Conservation (phyloP, 2,888 invertebrate species). For the Rotaria magnacalcarata region DNA sequence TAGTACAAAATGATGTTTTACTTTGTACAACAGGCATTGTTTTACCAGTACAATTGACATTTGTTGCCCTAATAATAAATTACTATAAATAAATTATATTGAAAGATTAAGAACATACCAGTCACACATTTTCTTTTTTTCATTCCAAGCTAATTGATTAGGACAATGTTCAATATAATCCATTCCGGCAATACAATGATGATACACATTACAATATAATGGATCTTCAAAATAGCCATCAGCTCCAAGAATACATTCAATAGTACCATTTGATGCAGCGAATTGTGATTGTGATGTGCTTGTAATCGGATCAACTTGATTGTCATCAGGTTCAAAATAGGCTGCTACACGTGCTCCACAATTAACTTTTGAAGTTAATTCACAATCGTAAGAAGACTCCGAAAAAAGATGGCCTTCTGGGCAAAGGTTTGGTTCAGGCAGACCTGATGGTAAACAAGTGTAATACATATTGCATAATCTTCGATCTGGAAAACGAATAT, state of each 20-base stretch:
- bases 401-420: constrained; percentile 44
- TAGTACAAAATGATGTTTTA: constrained; percentile 46
- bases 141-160: constrained; percentile 46
- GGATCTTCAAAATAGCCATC: constrained; percentile 46
- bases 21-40: constrained; percentile 42
- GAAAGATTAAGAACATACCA: not conserved
- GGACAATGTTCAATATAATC: constrained; percentile 46
- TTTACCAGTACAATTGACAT: constrained; percentile 46
- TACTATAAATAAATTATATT: too few species aligned
- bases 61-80: constrained; percentile 34
- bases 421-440: constrained; percentile 40
- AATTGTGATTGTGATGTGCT: not conserved
- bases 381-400: constrained; percentile 21
- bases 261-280: constrained; percentile 38
- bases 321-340: constrained; percentile 38
- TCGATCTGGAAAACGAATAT: constrained; percentile 35
- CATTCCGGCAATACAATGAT: constrained; percentile 44
- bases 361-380: constrained; percentile 35
- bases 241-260: constrained; percentile 42
- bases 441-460: constrained; percentile 30
- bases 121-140: constrained; percentile 45
- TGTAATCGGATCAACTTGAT: not conserved
- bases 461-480: constrained; percentile 45
- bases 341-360: constrained; percentile 42
- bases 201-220: constrained; percentile 45